Conservation (phyloP, 2,797 vertebrate genomes). For the Sciurus carolinensis region DNA sequence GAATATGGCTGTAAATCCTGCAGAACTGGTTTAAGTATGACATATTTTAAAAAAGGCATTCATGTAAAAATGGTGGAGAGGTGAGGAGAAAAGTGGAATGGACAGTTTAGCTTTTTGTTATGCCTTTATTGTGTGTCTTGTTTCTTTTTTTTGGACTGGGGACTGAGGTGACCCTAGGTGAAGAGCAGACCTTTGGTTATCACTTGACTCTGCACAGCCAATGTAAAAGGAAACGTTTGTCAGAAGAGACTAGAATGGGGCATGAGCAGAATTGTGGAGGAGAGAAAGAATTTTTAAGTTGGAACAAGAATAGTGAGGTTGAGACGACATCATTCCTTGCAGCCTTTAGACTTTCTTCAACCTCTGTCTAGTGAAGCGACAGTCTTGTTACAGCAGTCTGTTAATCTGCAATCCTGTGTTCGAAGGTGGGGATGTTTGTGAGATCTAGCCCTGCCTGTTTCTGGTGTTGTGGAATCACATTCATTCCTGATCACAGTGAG, state of each 20-base stretch:
- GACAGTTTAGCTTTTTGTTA: not conserved
- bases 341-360: not conserved
- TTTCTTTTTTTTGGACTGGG: not conserved
- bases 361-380: not conserved
- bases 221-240: slow-evolving; percentile 27
- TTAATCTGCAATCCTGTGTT: not conserved
- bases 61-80: not conserved
- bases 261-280: not conserved
- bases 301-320: not conserved
- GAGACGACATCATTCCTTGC: not conserved
- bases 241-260: not conserved
- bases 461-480: not conserved
- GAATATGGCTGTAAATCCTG: not conserved
- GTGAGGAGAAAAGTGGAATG: not conserved
- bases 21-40: not conserved
- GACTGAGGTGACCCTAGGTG: not conserved
- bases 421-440: not conserved
- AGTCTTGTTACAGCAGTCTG: not conserved
- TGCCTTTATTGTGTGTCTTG: not conserved
- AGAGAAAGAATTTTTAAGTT: slow-evolving; percentile 7
- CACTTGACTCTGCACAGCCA: not conserved
- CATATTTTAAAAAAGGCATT: not conserved
- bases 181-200: not conserved
- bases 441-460: not conserved
- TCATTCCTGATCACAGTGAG: not conserved